Percentiles rank a stretch among this genome's conserved stretches.
Conservation (phyloP, 2,113 vertebrate species). For the Raja brachyura region DNA sequence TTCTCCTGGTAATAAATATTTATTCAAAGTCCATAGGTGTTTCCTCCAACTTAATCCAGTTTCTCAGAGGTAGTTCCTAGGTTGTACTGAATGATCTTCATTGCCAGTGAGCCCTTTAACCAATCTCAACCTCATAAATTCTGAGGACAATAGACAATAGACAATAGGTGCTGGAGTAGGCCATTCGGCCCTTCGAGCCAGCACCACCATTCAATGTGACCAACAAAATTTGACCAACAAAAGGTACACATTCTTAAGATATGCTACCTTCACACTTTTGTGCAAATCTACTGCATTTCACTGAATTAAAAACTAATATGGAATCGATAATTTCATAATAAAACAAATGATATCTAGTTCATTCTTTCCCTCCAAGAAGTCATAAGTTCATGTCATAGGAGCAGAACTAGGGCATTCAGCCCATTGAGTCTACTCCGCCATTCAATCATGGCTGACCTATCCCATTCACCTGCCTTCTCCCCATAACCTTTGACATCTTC, state of each 20-base stretch:
- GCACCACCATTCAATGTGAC: too few relatives aligned
- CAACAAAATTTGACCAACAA: neutral
- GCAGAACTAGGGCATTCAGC: too few relatives aligned
- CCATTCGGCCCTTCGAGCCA: too few relatives aligned
- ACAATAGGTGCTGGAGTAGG: too few relatives aligned
- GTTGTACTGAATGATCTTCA: neutral
- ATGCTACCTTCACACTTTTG: neutral
- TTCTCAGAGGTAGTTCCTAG: neutral
- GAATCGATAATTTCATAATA: neutral
- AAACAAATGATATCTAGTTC: neutral
- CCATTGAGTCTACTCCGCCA: too few relatives aligned
- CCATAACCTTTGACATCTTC: too few relatives aligned
- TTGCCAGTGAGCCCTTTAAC: neutral
- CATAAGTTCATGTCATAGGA: too few relatives aligned
- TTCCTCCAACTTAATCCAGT: neutral
- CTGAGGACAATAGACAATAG: too few relatives aligned
- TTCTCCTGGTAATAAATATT: neutral
- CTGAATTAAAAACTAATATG: neutral
- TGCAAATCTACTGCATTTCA: too few relatives aligned
- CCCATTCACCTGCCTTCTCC: too few relatives aligned
- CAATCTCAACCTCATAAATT: neutral
- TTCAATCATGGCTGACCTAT: too few relatives aligned
- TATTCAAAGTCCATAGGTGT: neutral
- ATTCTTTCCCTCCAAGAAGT: too few relatives aligned
- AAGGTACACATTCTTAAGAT: neutral